Conservation (phyloP, 2,888 invertebrate genomes). For the Phyllotreta cruciferae region DNA sequence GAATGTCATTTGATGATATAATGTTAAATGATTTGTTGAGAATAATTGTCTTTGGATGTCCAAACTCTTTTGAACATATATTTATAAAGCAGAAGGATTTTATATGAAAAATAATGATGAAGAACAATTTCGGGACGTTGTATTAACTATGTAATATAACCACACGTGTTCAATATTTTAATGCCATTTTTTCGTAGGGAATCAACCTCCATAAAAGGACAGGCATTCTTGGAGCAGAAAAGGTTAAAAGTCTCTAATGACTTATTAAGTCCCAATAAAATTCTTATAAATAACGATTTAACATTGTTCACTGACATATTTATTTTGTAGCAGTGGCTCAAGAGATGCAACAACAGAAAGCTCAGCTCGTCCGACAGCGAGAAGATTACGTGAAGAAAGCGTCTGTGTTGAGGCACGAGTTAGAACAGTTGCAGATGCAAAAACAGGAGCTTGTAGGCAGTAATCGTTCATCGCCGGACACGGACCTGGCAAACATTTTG, state of each 20-base stretch:
- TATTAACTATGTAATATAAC: neutral
- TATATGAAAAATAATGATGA: neutral
- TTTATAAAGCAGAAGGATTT: neutral
- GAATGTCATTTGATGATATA: too few species aligned
- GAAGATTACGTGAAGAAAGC: conserved; percentile 83
- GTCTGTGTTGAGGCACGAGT: conserved; percentile 74
- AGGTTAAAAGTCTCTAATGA: conserved; percentile 23
- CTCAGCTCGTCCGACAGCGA: conserved; percentile 79
- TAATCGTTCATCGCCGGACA: conserved; percentile 70
- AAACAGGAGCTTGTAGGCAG: conserved; percentile 76
- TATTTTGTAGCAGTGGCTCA: conserved; percentile 73
- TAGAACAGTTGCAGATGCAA: conserved; percentile 80
- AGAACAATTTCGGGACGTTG: neutral
- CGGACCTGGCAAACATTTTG: conserved; percentile 77
- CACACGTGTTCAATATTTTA: conserved; percentile 26
- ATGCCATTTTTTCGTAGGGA: conserved; percentile 34
- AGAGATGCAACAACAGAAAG: conserved; percentile 83
- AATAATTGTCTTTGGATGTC: too few species aligned
- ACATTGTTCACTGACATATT: conserved; percentile 14
- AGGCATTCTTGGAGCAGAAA: conserved; percentile 15
- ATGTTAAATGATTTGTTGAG: too few species aligned
- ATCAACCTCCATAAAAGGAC: conserved; percentile 24
- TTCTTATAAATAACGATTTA: neutral
- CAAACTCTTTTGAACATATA: too few species aligned
- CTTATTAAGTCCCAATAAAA: conserved; percentile 12